Evolutionary conservation across 2,113 vertebrate species (phyloP), one percentile per base, ranked within the genome.

Genomic region (Syngnathus typhle): DNA sequence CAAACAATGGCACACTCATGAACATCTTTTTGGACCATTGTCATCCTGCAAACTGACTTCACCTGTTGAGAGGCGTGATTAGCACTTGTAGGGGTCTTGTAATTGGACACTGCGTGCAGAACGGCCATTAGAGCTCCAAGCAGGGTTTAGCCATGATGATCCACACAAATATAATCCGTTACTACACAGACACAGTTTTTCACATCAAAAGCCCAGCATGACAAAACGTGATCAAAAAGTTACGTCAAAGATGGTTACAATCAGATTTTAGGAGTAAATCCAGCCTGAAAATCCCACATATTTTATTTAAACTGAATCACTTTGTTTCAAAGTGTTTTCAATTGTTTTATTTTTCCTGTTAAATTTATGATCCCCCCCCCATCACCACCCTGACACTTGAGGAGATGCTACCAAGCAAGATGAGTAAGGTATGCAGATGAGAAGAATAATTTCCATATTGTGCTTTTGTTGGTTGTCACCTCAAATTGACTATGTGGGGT

Each of bases 221-320:
- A 59, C 64, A 73, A 83, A 75, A 71, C 46, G 61, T 15, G 68
- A 73, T 72, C 39, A 67, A 70, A 77, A 76, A 68, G 1, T 3
- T 23, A 65, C 75, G 75, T 78, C 79, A 80, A 79, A 79, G 16
- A 6, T 59, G 69, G 65, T 76, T 72, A 70, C 67, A 74, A 76
- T 73, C 49, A 5, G 68, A 82, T 72, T 81, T 76, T 37, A 58
- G 18, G 21, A 54, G 13, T 37, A 79, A 80, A 77, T 78, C 71
- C 70, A 52, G 54, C 59, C 46, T 62, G 60, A 37, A 51, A 80
- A 75, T 67, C 65, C 49, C 72, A 32, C 27, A 32, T 32, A 32
- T 32, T 32, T 32, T 32, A 32, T 32, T 32, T 32, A 32, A 32
- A 32, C 6, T 13, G 19, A 51, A 51, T 51, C 44, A 51, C 49